phyloP scores from a whole-genome alignment of 2,888 invertebrate species.

The Tetropium fuscum region DNA sequence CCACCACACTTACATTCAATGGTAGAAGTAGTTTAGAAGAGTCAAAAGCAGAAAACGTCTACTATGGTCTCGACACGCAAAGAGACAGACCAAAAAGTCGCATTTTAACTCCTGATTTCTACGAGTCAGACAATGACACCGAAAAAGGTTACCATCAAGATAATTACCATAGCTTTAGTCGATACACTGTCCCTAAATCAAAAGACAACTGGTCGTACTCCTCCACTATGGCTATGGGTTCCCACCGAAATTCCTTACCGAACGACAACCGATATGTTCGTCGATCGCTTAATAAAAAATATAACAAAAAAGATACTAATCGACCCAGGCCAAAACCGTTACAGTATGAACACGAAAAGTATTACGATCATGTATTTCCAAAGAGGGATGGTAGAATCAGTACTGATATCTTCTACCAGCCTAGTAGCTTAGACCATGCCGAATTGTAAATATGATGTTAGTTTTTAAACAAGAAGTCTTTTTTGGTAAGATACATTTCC shows the following conservation, averaged over 20 bases:
- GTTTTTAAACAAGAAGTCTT: background rate
- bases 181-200: slow-evolving; percentile 54
- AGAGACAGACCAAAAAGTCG: slow-evolving; percentile 50
- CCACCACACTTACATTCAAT: slow-evolving; percentile 65
- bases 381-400: slow-evolving; percentile 52
- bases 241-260: slow-evolving; percentile 51
- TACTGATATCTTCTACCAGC: slow-evolving; percentile 61
- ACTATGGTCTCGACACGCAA: slow-evolving; percentile 56
- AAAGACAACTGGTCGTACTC: slow-evolving; percentile 58
- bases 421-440: slow-evolving; percentile 61
- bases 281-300: slow-evolving; percentile 51
- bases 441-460: slow-evolving; percentile 61
- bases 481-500: slow-evolving; percentile 26
- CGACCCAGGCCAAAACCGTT: slow-evolving; percentile 70
- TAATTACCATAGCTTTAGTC: slow-evolving; percentile 61
- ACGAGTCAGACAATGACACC: slow-evolving; percentile 58
- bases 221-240: slow-evolving; percentile 50
- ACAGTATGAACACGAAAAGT: slow-evolving; percentile 72
- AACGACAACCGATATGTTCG: slow-evolving; percentile 50
- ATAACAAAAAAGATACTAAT: slow-evolving; percentile 55
- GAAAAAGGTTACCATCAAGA: slow-evolving; percentile 50
- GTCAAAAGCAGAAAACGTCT: slow-evolving; percentile 56
- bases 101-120: slow-evolving; percentile 56
- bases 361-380: slow-evolving; percentile 74
- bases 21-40: slow-evolving; percentile 65